Base-by-base conservation (phyloP, 2,888 invertebrate species). In the Opisthograptis luteolata region DNA sequence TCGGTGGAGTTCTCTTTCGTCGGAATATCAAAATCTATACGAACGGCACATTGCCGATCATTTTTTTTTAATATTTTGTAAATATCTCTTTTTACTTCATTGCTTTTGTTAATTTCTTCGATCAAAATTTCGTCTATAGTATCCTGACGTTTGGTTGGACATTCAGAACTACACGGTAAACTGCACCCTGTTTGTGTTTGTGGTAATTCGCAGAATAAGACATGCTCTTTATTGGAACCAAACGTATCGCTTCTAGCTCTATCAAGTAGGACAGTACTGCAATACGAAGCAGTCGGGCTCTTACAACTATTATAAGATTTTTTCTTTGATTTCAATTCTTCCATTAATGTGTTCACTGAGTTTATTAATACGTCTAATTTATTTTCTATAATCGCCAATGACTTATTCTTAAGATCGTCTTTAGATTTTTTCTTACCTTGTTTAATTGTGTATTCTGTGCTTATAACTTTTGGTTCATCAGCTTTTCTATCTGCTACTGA, bases 1-100 rank as follows among this genome's bases (percentile, higher is more conserved):
- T 80, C 79, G 13, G 80, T 82, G n/a, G 74, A 70, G 28, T 66
- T 55, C 5, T 87, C 85, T 64, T 56, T 81, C 0, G 80, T 85
- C 1, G 84, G 81, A 37, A 79, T 70, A 50, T 82, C 79, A 22
- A 78, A 68, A 14, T 65, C 62, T 24, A 80, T 67, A 51, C 76
- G 69, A 19, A 73, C 63, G 8, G 74, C 61, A 50, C 73, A 65
- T 9, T 67, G 62, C 7, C 20, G 8, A 44, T 56, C 55, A 13
- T 58, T 39, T n/a, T 49, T 60, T 7, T 59, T 66, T 9, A 82
- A 46, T 17, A 76, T 68, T 27, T 73, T 64, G 10, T 73, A 71
- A 15, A 82, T 73, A 22, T 79, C 73, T 43, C 47, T 68, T 59
- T 73, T 79, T n/a, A 69, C 60, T 65, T 60, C 66, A 8, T 76